Base-by-base conservation (phyloP, 2,888 invertebrate species). In the Pristionchus exspectatus region DNA sequence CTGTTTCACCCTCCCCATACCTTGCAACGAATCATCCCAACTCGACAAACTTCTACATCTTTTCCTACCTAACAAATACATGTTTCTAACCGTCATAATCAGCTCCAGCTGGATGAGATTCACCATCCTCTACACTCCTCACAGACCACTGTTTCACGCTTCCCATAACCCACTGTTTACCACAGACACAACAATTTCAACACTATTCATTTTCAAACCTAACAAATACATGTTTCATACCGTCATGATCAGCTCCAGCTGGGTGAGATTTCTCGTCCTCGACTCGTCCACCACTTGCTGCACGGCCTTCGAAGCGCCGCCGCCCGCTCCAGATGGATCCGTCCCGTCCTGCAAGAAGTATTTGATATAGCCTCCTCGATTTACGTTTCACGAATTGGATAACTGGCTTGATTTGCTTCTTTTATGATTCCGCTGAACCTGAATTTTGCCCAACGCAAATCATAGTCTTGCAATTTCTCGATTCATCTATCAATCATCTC, bases 21-120 rank as follows among this genome's bases (percentile, higher is more conserved):
- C 2, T 38, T 5, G 5, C 2, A 38, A 38, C 38, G 38, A 38
- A 38, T 38, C 38, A 38, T 38, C 38, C 3, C 38, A 38, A 38
- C 38, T 3, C 38, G 38, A 54, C 9, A 2, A 54, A 2, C 54
- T 9, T 9, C 9, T 16, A 18, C 54, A 16, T 12, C 54, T 38
- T 38, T 38, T 38, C 38, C 38, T 3, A 38, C 38, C 2, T 5
- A 38, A 38, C 5, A 3, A 38, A 38, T 38, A 38, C 54, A 54
- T n/a, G 38, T 12, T 16, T 54, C 38, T 38, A 38, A 54, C 56
- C 56, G 4, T 5, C 2, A 21, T 21, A 9, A 97, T 95, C 21
- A 97, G 96, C 95, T 98, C 97, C 89, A 98, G 95, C 93, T 97
- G 97, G 97, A 97, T 97, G 94, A 93, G 90, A 88, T 93, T 92